Base-by-base conservation (phyloP, 2,113 vertebrate genomes). In the Edolisoma coerulescens region DNA sequence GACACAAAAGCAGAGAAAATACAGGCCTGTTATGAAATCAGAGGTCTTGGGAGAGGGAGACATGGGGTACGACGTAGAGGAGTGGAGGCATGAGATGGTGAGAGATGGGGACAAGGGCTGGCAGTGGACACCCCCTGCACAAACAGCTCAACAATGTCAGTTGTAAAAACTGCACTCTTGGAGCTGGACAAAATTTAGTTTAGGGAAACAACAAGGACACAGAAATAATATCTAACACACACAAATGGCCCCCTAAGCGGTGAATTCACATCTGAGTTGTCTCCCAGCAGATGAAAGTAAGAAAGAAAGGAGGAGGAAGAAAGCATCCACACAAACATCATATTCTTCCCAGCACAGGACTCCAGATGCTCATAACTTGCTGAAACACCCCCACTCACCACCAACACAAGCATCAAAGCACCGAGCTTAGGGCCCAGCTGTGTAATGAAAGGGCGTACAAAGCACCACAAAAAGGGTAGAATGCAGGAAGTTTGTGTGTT, bases 11-110 rank as follows among this genome's bases (percentile, higher is more conserved):
- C 21, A 49, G 11, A 49, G 32, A 41, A 56, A 88, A 79, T 8
- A 69, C 0, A 45, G 35, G 11, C 7, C 73, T 53, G 9, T n/a
- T 61, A 44, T 2, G 16, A 44, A 67, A 56, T 23, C 30, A 87
- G 35, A 77, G 12, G 2, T 81, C 14, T 60, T 56, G 59, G 80
- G 89, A 64, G 82, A 21, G 30, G 33, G 27, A 39, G 23, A 64
- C 59, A 32, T 2, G 18, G 13, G 7, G n/a, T 47, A 50, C 1
- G 11, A 6, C 0, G 1, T 3, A n/a, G 39, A 59, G 16, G 10
- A 93, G 30, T 6, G 60, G 18, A 65, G 27, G 26, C 30, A 60
- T 1, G 7, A 21, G 27, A 41, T 35, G 32, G 7, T 56, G 37
- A 84, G 19, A 74, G 32, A n/a, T 24, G 17, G 37, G 30, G 24